These are phyloP conservation scores for Trachymyrmex septentrionalis DNA, from an alignment of 1,140 invertebrate genomes.

Conservation along the genomic window DNA sequence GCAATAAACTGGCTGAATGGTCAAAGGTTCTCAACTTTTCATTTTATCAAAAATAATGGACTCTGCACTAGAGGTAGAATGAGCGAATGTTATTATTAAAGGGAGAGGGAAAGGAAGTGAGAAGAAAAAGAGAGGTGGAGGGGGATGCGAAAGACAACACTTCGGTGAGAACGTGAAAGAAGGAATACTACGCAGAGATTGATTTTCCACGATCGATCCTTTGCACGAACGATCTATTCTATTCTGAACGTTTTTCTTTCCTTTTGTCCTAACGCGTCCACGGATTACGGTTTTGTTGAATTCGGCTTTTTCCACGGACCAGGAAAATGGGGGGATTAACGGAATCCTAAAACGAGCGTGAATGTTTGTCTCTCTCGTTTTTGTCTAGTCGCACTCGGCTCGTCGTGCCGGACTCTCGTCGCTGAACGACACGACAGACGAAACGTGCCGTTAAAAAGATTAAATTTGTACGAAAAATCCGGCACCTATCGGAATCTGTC, in stretches of 20 bases:
- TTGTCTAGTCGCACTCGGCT: constrained; percentile 30
- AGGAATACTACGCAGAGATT: constrained; percentile 59
- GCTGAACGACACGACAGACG: background rate
- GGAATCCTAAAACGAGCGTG: constrained; percentile 62
- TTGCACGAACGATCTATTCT: constrained; percentile 51
- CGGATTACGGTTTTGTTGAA: constrained; percentile 58
- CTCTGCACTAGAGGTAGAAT: constrained; percentile 50
- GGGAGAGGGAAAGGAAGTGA: constrained; percentile 22
- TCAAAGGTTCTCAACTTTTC: constrained; percentile 80
- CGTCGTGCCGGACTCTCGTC: background rate
- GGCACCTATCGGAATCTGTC: constrained; percentile 39
- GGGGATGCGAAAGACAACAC: constrained; percentile 53
- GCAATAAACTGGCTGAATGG: constrained; percentile 79
- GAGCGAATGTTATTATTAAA: constrained; percentile 33
- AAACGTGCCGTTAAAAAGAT: constrained; percentile 46
- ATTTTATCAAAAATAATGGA: constrained; percentile 73
- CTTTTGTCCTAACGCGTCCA: constrained; percentile 54
- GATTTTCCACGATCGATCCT: constrained; percentile 62
- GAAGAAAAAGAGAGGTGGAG: no score
- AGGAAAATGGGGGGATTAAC: constrained; percentile 60
- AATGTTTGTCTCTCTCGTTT: constrained; percentile 57
- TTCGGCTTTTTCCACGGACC: constrained; percentile 49
- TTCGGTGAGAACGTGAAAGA: background rate
- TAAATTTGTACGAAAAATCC: constrained; percentile 45
- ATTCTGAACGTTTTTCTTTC: constrained; percentile 39